Evolutionary conservation across 1,140 invertebrate genomes (phyloP).

Genomic region (Cryptotermes secundus): DNA sequence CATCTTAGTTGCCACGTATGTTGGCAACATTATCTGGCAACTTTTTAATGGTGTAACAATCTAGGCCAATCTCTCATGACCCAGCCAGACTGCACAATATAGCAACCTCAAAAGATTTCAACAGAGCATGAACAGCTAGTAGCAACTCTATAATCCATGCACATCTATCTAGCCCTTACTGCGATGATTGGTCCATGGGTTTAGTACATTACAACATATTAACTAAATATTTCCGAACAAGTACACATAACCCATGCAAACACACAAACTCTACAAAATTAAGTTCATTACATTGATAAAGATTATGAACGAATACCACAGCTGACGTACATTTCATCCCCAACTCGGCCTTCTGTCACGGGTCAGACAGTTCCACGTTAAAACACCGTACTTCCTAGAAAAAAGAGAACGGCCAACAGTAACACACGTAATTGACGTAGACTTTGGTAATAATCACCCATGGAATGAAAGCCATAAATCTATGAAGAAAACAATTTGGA

Average conservation of each 20-base stretch:
- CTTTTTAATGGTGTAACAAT: too few relatives aligned
- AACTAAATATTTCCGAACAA: too few relatives aligned
- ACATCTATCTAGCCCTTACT: not conserved
- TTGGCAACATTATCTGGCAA: too few relatives aligned
- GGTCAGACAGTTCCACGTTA: not conserved
- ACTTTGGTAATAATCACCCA: too few relatives aligned
- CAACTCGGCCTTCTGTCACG: not conserved
- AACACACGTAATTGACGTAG: too few relatives aligned
- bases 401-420: not conserved
- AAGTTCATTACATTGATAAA: not conserved
- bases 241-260: not conserved
- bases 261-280: not conserved
- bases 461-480: too few relatives aligned
- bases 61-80: too few relatives aligned
- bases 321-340: not conserved
- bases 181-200: conserved; percentile 7
- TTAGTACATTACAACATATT: not conserved
- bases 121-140: not conserved
- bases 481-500: too few relatives aligned
- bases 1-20: too few relatives aligned
- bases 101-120: too few relatives aligned
- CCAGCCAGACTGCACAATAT: too few relatives aligned
- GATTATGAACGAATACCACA: not conserved
- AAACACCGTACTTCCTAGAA: not conserved
- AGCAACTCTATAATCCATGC: not conserved